Evolutionary conservation across 2,113 vertebrate species (phyloP).

Genomic region (Zosterops hypoxanthus): DNA sequence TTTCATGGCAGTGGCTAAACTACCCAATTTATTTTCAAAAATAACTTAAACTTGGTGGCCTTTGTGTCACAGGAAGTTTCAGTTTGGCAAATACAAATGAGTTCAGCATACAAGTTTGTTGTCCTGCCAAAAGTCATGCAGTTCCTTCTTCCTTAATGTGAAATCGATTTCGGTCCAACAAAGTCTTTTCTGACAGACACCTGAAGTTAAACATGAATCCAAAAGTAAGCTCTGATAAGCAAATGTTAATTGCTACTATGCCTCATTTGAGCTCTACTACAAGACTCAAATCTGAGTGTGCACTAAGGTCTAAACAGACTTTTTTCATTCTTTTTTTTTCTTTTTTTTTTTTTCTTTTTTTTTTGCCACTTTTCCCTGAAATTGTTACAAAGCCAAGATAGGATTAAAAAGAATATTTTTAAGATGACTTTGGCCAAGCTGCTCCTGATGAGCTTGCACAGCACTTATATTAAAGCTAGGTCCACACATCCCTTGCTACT

Average conservation of each 20-base stretch:
- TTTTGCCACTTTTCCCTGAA: neutral
- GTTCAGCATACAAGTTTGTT: neutral
- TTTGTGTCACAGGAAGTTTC: neutral
- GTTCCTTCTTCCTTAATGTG: neutral
- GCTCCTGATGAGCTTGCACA: neutral
- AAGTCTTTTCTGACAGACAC: neutral
- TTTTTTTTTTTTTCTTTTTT: neutral
- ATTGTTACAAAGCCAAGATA: neutral
- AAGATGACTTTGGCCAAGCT: neutral
- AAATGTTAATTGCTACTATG: neutral
- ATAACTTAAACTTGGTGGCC: neutral
- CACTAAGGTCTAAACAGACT: neutral
- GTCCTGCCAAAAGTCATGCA: neutral
- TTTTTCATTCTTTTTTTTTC: neutral
- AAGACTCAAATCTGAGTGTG: neutral
- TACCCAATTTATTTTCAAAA: neutral
- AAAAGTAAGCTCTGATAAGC: neutral
- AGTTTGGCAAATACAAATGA: neutral
- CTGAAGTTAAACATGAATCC: neutral
- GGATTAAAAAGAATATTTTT: neutral
- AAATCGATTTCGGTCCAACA: neutral
- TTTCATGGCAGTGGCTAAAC: neutral
- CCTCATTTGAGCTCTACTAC: neutral
- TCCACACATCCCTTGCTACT: neutral
- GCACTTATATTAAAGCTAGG: neutral